These are phyloP conservation scores for Cerastis leucographa DNA, from an alignment of 2,888 invertebrate genomes.

Conservation along the genomic window DNA sequence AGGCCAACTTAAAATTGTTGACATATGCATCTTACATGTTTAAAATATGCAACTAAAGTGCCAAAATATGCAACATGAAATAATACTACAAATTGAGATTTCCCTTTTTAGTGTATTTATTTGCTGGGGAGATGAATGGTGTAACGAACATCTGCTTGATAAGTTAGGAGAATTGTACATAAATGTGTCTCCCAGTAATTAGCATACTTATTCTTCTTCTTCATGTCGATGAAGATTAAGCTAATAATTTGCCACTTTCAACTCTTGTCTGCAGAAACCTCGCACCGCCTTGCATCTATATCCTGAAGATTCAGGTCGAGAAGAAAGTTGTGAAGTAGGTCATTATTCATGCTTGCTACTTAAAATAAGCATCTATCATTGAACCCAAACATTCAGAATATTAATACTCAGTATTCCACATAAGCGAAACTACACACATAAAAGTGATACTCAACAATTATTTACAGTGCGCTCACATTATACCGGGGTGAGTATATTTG, in stretches of 20 bases:
- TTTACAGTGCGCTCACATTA: constrained; percentile 33
- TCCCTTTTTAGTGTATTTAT: background rate
- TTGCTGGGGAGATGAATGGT: background rate
- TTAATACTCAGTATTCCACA: background rate
- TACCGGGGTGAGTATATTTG: constrained; percentile 37
- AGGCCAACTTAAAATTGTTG: background rate
- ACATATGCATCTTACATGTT: background rate
- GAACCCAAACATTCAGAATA: background rate
- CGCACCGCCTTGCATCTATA: background rate
- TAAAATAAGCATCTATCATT: background rate
- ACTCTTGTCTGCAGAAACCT: background rate
- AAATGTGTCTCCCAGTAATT: background rate
- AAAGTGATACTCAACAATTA: constrained; percentile 30
- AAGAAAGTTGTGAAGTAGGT: background rate
- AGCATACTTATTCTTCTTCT: background rate
- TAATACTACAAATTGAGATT: background rate
- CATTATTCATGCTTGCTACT: background rate
- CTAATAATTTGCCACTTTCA: background rate
- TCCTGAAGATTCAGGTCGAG: background rate
- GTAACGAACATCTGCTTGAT: background rate
- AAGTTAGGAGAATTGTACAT: background rate
- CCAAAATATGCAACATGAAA: background rate
- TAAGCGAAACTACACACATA: background rate
- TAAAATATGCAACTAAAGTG: background rate
- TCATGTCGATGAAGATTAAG: background rate